These are phyloP conservation scores for Pomatostomus ruficeps DNA, from an alignment of 2,113 vertebrate species.

Conservation along the genomic window DNA sequence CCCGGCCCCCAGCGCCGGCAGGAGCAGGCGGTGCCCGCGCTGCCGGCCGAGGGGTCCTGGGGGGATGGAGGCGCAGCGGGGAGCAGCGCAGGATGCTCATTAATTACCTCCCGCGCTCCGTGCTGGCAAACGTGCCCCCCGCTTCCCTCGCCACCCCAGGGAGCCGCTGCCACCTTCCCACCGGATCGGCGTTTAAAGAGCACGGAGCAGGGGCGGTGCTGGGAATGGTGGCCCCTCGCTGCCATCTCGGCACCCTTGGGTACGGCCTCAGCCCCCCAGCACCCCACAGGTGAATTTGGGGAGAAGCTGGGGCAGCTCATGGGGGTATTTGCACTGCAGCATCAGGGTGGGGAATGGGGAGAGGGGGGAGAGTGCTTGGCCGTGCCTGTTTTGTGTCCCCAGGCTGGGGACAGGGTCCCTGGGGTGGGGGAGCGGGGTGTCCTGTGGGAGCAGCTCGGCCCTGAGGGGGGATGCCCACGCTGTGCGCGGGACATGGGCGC, in stretches of 20 bases:
- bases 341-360: neutral
- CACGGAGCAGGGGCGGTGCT: neutral
- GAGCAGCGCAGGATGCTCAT: neutral
- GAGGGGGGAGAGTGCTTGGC: rapidly evolving
- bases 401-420: neutral
- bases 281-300: rapidly evolving
- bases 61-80: neutral
- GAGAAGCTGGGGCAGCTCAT: neutral
- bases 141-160: neutral
- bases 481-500: rapidly evolving
- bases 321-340: neutral
- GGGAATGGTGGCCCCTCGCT: neutral
- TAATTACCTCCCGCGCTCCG: neutral
- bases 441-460: neutral
- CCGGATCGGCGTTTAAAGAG: neutral
- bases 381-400: neutral
- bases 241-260: rapidly evolving
- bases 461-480: too few relatives aligned
- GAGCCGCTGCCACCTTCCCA: neutral
- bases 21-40: neutral
- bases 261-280: rapidly evolving
- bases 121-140: neutral
- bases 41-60: neutral
- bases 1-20: neutral
- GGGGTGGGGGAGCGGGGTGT: rapidly evolving